Evolutionary conservation across 2,888 invertebrate genomes (phyloP).

Genomic region (Piscicola geometra): DNA sequence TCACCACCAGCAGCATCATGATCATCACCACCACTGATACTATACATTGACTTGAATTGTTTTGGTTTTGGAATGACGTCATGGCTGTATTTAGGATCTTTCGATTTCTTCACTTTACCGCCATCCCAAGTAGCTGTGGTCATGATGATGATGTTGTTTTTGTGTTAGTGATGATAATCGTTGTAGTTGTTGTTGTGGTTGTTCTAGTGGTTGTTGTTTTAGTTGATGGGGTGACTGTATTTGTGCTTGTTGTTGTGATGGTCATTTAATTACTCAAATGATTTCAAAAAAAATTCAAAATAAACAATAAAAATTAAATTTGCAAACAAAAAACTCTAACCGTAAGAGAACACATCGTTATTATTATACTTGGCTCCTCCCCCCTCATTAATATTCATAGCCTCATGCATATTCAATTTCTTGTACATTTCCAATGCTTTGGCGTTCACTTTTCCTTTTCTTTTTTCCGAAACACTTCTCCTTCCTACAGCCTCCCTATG

Average conservation of each 20-base stretch:
- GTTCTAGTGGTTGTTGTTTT: too few species aligned
- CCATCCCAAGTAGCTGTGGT: neutral
- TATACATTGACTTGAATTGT: neutral
- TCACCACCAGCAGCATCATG: neutral
- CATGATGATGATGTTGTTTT: neutral
- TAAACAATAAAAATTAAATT: too few species aligned
- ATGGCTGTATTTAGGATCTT: neutral
- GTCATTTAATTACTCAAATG: too few species aligned
- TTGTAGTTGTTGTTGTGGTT: too few species aligned
- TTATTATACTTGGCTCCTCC: too few species aligned
- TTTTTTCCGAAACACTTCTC: conserved; percentile 38
- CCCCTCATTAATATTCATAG: neutral
- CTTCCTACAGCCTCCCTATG: conserved; percentile 35
- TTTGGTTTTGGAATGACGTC: neutral
- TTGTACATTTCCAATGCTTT: conserved; percentile 35
- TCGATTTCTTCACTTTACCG: neutral
- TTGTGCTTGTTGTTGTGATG: too few species aligned
- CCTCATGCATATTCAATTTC: conserved; percentile 12
- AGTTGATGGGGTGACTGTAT: too few species aligned
- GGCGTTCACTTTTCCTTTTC: conserved; percentile 34
- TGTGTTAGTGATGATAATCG: too few species aligned
- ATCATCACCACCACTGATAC: neutral
- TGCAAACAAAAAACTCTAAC: too few species aligned
- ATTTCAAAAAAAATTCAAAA: too few species aligned
- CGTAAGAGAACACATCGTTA: too few species aligned